Conservation (phyloP, 2,888 invertebrate species). For the Acanthopleura granulata region DNA sequence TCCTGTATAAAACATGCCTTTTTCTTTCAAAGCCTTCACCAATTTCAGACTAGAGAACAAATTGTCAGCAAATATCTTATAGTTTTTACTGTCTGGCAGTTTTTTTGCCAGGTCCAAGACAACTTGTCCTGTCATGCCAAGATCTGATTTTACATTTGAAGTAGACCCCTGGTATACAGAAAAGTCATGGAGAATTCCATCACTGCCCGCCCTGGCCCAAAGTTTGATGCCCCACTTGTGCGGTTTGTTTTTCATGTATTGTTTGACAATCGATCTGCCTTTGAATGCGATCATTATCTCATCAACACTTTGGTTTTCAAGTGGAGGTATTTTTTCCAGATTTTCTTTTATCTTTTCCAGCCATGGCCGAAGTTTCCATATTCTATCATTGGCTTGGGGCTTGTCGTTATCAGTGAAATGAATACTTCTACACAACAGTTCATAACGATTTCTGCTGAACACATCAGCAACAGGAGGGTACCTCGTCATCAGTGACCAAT, state of each 20-base stretch:
- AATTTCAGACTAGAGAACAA: constrained; percentile 27
- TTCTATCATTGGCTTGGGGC: constrained; percentile 4
- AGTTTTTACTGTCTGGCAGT: constrained; percentile 1
- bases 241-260: constrained; percentile 12
- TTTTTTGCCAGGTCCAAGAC: constrained; percentile 1
- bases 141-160: constrained; percentile 1
- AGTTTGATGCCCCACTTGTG: constrained; percentile 15
- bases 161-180: constrained; percentile 11
- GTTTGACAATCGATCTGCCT: not conserved
- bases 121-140: constrained; percentile 4
- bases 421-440: not conserved
- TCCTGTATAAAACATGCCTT: constrained; percentile 23
- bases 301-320: constrained; percentile 5
- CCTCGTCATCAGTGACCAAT: constrained; percentile 7
- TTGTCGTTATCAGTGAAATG: constrained; percentile 18
- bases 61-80: constrained; percentile 25
- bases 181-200: constrained; percentile 16
- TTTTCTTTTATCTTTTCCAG: constrained; percentile 9
- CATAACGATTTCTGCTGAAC: constrained; percentile 14
- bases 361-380: constrained; percentile 17
- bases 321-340: not conserved
- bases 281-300: constrained; percentile 14
- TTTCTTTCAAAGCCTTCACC: constrained; percentile 24
- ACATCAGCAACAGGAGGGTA: constrained; percentile 8
- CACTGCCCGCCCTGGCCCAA: not conserved